Evolutionary conservation across 1,140 invertebrate species (phyloP).

Genomic region (Hycleus cichorii): DNA sequence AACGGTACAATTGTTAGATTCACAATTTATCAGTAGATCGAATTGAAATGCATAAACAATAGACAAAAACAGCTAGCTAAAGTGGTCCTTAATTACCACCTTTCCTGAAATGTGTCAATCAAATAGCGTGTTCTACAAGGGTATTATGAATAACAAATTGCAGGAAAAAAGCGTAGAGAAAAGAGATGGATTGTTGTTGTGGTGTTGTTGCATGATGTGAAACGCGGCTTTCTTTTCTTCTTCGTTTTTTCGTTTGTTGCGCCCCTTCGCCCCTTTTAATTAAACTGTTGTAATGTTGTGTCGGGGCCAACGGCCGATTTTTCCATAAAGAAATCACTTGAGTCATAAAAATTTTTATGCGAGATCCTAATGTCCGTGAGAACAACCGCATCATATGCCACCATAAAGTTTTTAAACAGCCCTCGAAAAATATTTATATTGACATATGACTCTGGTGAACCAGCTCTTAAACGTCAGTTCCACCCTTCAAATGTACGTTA

Average conservation of each 20-base stretch:
- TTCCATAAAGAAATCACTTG: background rate
- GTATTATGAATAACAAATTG: conserved; percentile 8
- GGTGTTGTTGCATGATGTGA: background rate
- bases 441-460: conserved; percentile 35
- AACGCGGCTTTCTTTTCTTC: background rate
- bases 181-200: no score
- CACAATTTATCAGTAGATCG: background rate
- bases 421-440: conserved; percentile 38
- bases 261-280: no score
- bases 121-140: conserved; percentile 17
- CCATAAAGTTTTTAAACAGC: conserved; percentile 25
- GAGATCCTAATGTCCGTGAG: conserved; percentile 36
- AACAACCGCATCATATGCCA: conserved; percentile 31
- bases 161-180: no score
- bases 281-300: background rate
- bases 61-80: conserved; percentile 7
- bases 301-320: background rate
- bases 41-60: conserved; percentile 6
- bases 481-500: conserved; percentile 4
- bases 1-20: no score
- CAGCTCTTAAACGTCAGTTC: conserved; percentile 14
- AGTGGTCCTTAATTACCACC: conserved; percentile 16
- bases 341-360: conserved; percentile 27
- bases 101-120: conserved; percentile 20
- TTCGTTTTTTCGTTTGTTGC: background rate